phyloP scores from a whole-genome alignment of 2,113 vertebrate species.

The Athene noctua region DNA sequence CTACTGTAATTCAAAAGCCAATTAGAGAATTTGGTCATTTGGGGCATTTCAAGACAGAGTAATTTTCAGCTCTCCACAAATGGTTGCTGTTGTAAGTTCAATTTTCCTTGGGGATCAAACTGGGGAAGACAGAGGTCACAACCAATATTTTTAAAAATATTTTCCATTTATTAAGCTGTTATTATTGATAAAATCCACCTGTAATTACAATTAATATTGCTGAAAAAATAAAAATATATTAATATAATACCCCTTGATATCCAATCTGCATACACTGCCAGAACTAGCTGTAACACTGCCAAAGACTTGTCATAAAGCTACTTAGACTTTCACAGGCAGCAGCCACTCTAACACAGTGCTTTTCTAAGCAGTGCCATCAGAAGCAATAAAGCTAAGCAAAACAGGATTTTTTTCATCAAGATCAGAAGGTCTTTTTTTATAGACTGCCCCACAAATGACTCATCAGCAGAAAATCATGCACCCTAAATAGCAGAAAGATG shows the following conservation, averaged over 20 bases:
- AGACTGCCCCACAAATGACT: fast-evolving
- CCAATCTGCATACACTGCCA: neutral
- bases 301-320: neutral
- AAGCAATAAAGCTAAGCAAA: neutral
- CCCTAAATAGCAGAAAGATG: neutral
- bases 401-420: neutral
- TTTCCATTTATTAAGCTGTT: neutral
- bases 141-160: neutral
- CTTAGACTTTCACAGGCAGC: neutral
- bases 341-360: neutral
- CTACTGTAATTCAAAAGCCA: neutral
- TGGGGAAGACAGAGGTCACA: neutral
- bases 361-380: neutral
- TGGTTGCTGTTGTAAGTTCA: neutral
- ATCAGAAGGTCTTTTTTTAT: neutral
- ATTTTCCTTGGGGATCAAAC: neutral
- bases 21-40: neutral
- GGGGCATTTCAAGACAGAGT: neutral
- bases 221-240: neutral
- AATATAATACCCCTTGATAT: neutral
- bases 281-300: neutral
- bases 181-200: neutral
- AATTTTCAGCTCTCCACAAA: neutral
- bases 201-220: neutral
- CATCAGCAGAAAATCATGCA: neutral